Conservation (phyloP, 1,140 invertebrate species). For the Drosophila eugracilis region DNA sequence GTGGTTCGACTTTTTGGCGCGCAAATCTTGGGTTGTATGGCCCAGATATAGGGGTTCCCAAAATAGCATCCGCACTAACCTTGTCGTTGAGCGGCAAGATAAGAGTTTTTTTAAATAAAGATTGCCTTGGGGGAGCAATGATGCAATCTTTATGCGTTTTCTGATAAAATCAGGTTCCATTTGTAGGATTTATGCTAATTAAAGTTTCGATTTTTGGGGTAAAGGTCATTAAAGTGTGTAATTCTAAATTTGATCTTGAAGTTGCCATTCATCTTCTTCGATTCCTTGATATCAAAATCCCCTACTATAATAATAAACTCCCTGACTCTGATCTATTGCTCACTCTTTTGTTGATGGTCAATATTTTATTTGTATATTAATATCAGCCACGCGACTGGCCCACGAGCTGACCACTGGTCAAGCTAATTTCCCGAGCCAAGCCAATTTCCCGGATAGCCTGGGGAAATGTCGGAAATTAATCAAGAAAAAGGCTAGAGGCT, state of each 20-base stretch:
- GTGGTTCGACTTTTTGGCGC: conserved; percentile 52
- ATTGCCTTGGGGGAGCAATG: conserved; percentile 17
- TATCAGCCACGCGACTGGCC: conserved; percentile 72
- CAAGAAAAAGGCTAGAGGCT: conserved; percentile 37
- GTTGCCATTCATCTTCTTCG: background rate
- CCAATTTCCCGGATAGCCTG: conserved; percentile 72
- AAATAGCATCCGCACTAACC: conserved; percentile 48
- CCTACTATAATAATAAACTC: conserved; percentile 30
- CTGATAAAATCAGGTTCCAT: conserved; percentile 6
- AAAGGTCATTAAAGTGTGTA: background rate
- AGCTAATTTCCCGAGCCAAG: conserved; percentile 56
- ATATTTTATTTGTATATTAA: conserved; percentile 78
- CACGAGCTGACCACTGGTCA: conserved; percentile 72
- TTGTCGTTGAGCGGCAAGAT: conserved; percentile 35
- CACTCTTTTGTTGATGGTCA: conserved; percentile 59
- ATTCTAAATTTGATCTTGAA: background rate
- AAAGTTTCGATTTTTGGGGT: background rate
- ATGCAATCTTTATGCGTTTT: conserved; percentile 17
- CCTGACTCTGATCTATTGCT: conserved; percentile 5
- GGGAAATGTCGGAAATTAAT: conserved; percentile 73
- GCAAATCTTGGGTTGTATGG: conserved; percentile 37
- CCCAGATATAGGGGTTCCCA: conserved; percentile 39
- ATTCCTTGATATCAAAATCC: conserved; percentile 11
- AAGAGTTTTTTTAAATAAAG: conserved; percentile 30
- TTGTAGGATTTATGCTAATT: conserved; percentile 1